Evolutionary conservation across 2,797 vertebrate species (phyloP).

Genomic region (Chloroceryle inda): DNA sequence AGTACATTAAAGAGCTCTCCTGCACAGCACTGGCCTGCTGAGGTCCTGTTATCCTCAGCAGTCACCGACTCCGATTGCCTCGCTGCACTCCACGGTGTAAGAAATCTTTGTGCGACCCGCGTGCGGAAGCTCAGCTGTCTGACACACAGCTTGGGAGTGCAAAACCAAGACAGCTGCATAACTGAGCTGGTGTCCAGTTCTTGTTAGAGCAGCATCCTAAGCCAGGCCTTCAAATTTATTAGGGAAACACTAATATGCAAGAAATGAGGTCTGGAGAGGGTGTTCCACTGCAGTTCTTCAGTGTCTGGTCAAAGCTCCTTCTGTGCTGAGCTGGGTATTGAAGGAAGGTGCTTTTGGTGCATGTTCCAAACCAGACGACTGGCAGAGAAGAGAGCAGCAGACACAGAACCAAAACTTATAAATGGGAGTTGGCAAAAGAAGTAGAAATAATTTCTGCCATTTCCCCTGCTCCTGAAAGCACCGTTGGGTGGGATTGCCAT

Average conservation of each 20-base stretch:
- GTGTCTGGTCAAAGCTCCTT: neutral
- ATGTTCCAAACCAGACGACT: neutral
- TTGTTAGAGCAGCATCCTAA: neutral
- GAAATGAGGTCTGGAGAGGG: neutral
- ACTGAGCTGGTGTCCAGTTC: neutral
- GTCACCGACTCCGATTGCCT: neutral
- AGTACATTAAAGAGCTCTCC: neutral
- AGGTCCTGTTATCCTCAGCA: neutral
- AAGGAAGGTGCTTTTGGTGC: neutral
- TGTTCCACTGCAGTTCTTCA: neutral
- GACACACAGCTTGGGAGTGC: neutral
- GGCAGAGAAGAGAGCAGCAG: neutral
- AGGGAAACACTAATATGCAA: rapidly evolving
- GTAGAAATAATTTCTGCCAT: neutral
- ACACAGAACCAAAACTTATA: neutral
- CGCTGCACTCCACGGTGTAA: neutral
- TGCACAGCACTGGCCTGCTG: neutral
- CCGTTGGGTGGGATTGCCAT: neutral
- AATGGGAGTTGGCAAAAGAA: neutral
- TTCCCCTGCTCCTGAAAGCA: neutral
- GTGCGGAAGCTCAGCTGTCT: conserved; percentile 63
- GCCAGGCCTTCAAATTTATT: neutral
- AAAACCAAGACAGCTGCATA: conserved; percentile 64
- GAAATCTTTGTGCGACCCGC: conserved; percentile 31
- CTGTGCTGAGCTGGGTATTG: neutral